Evolutionary conservation across 2,797 vertebrate genomes (phyloP).

Genomic region (Aphelocoma californica): DNA sequence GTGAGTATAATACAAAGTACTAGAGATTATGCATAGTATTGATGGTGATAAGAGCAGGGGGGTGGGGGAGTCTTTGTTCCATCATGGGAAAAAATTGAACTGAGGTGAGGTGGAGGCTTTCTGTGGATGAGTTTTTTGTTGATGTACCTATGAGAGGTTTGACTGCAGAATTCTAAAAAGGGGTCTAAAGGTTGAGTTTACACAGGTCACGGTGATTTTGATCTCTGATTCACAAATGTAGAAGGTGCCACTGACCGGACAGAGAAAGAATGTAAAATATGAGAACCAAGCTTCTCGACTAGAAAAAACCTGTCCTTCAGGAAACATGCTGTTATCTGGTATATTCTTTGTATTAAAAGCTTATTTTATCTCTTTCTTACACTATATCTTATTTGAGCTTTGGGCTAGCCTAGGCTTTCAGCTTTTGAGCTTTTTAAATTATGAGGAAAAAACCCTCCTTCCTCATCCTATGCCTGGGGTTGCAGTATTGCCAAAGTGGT

Average conservation of each 20-base stretch:
- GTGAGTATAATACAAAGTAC: background rate
- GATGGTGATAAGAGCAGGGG: background rate
- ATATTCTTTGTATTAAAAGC: background rate
- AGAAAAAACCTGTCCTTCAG: background rate
- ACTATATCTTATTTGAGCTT: background rate
- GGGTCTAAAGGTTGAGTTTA: accelerated
- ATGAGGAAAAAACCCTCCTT: accelerated
- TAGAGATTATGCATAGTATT: background rate
- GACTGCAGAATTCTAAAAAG: background rate
- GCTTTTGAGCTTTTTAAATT: background rate
- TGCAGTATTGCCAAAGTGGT: background rate
- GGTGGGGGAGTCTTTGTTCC: background rate
- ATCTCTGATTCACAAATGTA: background rate
- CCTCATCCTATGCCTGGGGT: background rate
- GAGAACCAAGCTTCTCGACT: background rate
- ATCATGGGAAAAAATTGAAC: background rate
- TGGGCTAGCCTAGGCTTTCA: background rate
- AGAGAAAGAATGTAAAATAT: background rate
- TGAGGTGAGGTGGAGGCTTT: background rate
- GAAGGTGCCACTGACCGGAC: background rate
- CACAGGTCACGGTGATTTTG: background rate
- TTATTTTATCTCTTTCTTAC: background rate
- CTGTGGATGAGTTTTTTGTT: background rate
- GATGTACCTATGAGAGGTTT: background rate
- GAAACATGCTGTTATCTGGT: background rate